Percentiles rank a stretch among this genome's conserved stretches.
Evolutionary conservation across 2,113 vertebrate species (phyloP).

Genomic region (Baryphthengus martii): DNA sequence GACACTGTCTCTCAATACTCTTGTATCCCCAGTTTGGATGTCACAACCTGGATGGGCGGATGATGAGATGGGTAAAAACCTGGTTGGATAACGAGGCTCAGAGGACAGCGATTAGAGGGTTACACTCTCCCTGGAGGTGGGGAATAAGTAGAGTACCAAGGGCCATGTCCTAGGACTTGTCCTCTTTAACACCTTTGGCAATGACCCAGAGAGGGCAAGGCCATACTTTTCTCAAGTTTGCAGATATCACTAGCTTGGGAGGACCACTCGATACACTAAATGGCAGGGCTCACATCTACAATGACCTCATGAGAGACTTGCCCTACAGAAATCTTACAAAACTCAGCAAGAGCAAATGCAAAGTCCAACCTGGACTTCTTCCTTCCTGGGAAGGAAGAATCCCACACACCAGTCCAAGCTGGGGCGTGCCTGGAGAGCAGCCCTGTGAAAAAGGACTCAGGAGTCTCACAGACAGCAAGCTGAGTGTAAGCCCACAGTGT

Average conservation of each 20-base stretch:
- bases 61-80: not conserved
- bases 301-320: not conserved
- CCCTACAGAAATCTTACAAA: not conserved
- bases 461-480: not conserved
- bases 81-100: not conserved
- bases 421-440: not conserved
- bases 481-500: accelerated
- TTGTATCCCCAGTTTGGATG: not conserved
- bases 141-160: not conserved
- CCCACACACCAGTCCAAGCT: not conserved
- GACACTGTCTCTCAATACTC: too few species aligned
- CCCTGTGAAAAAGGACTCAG: not conserved
- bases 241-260: not conserved
- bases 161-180: not conserved
- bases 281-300: not conserved
- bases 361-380: not conserved
- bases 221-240: not conserved
- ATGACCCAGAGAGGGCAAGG: not conserved
- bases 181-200: not conserved
- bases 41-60: not conserved
- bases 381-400: not conserved
- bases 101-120: not conserved
- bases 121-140: not conserved
- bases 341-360: not conserved
- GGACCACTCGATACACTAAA: not conserved